Evolutionary conservation across 2,797 vertebrate genomes (phyloP), one percentile per base, ranked within the genome.

Genomic region (Argya squamiceps): DNA sequence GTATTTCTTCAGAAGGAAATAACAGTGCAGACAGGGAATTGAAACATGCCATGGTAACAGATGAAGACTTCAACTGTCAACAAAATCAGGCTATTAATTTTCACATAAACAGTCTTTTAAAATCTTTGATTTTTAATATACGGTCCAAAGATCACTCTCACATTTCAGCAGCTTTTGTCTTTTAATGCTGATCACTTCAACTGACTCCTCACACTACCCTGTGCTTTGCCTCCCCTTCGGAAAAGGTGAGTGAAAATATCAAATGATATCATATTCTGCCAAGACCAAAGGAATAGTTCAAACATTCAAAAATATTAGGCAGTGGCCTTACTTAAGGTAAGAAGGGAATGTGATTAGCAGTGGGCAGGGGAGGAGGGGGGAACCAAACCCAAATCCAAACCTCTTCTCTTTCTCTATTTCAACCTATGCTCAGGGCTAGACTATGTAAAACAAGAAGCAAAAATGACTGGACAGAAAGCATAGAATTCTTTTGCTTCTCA

Each of bases 1-100:
- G 84, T n/a, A 59, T 77, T 89, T 88, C 67, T 96, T 95, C 90
- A 87, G 81, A 88, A 84, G 78, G 91, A 79, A 97, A 89, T 65
- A 93, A 83, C 64, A 95, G 24, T 47, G 44, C 58, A 92, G 80
- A 94, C 34, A 96, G 68, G 69, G 82, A 94, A 95, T 95, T 92
- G 96, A 96, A 96, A 95, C 70, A 95, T 93, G 69, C 81, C 84
- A 92, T 87, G 76, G 92, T 67, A 97, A 96, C 80, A 96, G 88
- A 88, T 95, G 85, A 96, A 94, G 75, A 78, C 62, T 92, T 96
- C 91, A 95, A 95, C 90, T 81, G 93, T 93, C 85, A 96, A 95
- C 73, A 94, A 96, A 96, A 92, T 89, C 88, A 93, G 86, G 56
- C 68, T 92, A 95, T 90, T 95, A 84, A 96, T 96, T 97, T 46